Conservation (phyloP, 2,113 vertebrate species). For the Antidorcas marsupialis region DNA sequence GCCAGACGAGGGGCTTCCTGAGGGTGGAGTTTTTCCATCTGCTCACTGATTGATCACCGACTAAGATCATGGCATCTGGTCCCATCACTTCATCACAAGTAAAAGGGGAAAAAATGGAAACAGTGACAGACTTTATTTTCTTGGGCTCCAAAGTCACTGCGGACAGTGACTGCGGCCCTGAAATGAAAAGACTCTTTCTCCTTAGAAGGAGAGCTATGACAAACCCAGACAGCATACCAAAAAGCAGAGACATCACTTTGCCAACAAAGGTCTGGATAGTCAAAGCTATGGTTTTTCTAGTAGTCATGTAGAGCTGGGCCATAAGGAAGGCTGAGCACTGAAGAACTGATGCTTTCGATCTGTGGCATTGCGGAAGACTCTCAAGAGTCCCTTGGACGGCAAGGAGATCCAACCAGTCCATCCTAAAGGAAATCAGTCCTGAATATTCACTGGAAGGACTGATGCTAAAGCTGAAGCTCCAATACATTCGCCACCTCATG, state of each 20-base stretch:
- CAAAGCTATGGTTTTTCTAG: not conserved
- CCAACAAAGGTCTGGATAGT: not conserved
- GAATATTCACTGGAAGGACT: not conserved
- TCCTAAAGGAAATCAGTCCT: not conserved
- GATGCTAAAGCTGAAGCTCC: not conserved
- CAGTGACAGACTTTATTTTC: not conserved
- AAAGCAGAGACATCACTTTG: not conserved
- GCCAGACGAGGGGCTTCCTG: not conserved
- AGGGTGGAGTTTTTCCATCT: not conserved
- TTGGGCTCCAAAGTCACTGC: not conserved
- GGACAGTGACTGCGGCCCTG: not conserved
- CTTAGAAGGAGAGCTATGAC: not conserved
- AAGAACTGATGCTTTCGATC: not conserved
- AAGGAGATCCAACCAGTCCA: not conserved
- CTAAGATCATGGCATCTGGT: not conserved
- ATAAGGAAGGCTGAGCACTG: not conserved
- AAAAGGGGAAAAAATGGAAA: not conserved
- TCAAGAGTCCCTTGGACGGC: not conserved
- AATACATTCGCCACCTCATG: not conserved
- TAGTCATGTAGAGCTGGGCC: not conserved
- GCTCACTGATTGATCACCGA: accelerated
- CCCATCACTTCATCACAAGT: not conserved
- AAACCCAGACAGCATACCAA: not conserved
- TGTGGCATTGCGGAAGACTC: not conserved
- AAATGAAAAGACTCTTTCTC: not conserved